Percentiles rank a stretch among this genome's conserved stretches.
These are phyloP conservation scores for Falco concolor DNA, from an alignment of 2,797 vertebrate genomes.

Conservation along the genomic window DNA sequence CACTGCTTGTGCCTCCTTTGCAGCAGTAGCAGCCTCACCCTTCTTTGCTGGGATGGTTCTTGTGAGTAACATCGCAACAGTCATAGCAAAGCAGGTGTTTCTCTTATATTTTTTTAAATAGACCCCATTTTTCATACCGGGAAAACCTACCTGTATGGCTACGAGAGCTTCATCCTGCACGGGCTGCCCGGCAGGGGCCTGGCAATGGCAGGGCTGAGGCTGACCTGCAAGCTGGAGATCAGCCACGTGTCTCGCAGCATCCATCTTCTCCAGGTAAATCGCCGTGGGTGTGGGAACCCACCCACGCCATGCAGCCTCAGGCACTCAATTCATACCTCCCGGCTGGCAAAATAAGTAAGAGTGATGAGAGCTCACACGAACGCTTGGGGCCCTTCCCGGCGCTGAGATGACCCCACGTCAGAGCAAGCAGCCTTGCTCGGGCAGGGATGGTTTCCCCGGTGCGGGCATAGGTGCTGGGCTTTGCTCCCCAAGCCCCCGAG, in stretches of 20 bases:
- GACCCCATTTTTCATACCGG: slow-evolving; percentile 53
- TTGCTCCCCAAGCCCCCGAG: not conserved
- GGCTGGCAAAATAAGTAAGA: not conserved
- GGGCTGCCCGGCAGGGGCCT: slow-evolving; percentile 38
- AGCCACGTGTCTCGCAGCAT: not conserved
- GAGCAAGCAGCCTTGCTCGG: accelerated
- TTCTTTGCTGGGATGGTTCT: not conserved
- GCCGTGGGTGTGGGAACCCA: accelerated
- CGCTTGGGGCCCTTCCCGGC: not conserved
- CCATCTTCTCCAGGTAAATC: slow-evolving; percentile 66
- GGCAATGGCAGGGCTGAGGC: slow-evolving; percentile 36
- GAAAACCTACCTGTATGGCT: slow-evolving; percentile 58
- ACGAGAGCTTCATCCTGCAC: slow-evolving; percentile 35
- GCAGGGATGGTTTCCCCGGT: not conserved
- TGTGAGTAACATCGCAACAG: not conserved
- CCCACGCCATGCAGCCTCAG: accelerated
- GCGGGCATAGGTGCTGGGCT: not conserved
- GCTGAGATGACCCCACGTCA: not conserved
- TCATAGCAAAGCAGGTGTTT: not conserved
- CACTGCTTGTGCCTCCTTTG: not conserved
- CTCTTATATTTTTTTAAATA: not conserved
- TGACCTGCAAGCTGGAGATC: slow-evolving; percentile 61
- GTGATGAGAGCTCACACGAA: not conserved
- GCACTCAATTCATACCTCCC: accelerated
- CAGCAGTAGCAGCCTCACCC: not conserved